Evolutionary conservation across 2,888 invertebrate genomes (phyloP).

Genomic region (Philereme transversata): DNA sequence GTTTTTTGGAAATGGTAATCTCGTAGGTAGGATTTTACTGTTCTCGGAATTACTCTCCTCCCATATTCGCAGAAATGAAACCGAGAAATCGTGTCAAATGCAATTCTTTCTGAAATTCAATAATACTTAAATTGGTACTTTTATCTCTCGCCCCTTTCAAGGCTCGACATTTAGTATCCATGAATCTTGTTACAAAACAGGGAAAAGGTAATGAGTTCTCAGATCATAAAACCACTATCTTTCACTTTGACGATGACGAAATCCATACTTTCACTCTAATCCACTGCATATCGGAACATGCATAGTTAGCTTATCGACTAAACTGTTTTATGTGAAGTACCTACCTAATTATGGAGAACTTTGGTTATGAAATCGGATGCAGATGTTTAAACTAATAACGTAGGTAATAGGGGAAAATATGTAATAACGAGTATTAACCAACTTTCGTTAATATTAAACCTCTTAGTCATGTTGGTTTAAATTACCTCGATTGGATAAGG

Average conservation of each 20-base stretch:
- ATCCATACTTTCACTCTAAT: conserved; percentile 35
- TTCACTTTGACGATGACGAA: conserved; percentile 29
- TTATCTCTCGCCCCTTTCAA: conserved; percentile 32
- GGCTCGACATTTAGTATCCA: conserved; percentile 46
- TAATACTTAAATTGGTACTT: not conserved
- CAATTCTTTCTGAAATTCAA: not conserved
- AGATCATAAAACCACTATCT: conserved; percentile 48
- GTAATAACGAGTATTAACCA: not conserved
- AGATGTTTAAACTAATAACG: conserved; percentile 1
- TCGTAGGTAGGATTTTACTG: no score
- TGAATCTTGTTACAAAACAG: conserved; percentile 52
- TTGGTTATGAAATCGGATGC: conserved; percentile 18
- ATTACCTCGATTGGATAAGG: no score
- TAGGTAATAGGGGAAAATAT: conserved; percentile 1
- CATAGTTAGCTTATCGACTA: conserved; percentile 12
- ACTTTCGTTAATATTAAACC: not conserved
- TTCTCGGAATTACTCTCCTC: no score
- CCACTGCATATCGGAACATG: conserved; percentile 18
- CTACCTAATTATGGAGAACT: conserved; percentile 8
- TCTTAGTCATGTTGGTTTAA: no score
- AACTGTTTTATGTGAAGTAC: conserved; percentile 19
- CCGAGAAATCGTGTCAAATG: not conserved
- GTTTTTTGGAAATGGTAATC: no score
- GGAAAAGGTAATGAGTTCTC: conserved; percentile 44
- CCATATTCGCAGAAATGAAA: not conserved